Conservation (phyloP, 1,140 invertebrate species). For the Pseudomyrmex concolor region DNA sequence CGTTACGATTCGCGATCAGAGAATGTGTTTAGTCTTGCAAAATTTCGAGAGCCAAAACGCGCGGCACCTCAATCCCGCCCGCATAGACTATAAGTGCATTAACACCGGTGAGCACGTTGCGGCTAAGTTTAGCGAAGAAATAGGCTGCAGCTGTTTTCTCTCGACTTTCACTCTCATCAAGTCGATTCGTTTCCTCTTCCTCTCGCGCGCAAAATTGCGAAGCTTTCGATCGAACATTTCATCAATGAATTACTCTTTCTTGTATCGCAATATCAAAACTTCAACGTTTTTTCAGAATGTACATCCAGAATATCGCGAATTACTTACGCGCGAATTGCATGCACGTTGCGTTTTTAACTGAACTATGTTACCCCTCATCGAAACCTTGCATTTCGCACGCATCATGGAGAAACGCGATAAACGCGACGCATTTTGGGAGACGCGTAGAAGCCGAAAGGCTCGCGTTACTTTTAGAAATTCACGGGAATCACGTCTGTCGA, state of each 20-base stretch:
- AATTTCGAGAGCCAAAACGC: slow-evolving; percentile 2
- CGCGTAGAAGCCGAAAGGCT: slow-evolving; percentile 56
- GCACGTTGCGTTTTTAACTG: neutral
- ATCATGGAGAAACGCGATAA: neutral
- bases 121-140: slow-evolving; percentile 78
- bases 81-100: slow-evolving; percentile 51
- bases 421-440: slow-evolving; percentile 31
- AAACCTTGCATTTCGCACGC: neutral
- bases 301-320: neutral
- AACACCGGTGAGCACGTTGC: slow-evolving; percentile 43
- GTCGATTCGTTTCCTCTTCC: slow-evolving; percentile 25
- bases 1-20: slow-evolving; percentile 8
- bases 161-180: slow-evolving; percentile 45
- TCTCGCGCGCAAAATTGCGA: neutral
- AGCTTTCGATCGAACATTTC: neutral
- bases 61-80: slow-evolving; percentile 21
- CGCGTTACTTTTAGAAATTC: slow-evolving; percentile 73
- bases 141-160: slow-evolving; percentile 78
- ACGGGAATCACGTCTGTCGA: slow-evolving; percentile 70
- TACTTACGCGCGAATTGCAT: neutral
- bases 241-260: neutral
- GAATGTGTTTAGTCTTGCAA: slow-evolving; percentile 39
- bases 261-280: neutral
- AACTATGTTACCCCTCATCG: slow-evolving; percentile 8
- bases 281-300: no score